Base-by-base conservation (phyloP, 2,888 invertebrate species). In the Chloroclystis v-ata region DNA sequence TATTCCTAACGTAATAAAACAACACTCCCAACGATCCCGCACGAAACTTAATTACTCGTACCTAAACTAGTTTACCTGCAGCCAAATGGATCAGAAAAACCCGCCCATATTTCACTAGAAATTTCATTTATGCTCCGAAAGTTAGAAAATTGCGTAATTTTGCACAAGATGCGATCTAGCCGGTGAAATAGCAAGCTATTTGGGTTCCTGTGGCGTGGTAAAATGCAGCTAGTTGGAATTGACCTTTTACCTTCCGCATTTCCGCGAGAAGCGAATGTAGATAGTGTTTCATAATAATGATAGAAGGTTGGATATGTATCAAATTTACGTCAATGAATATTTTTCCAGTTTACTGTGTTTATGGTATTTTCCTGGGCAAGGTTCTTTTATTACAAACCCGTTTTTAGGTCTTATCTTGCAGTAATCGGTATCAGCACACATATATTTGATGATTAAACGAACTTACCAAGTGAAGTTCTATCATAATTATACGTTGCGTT, bases 81-180 rank as follows among this genome's bases (percentile, higher is more conserved):
- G 28, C 46, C 50, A 47, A 50, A 50, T 50, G 46, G 46, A 50
- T 50, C 50, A 39, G 44, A 49, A 56, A 51, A 54, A 44, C 40
- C 42, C 30, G 37, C 45, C 41, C 45, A 45, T 54, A 49, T 43
- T 44, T 54, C 49, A 59, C 47, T 49, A 44, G 42, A 54, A 54
- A 53, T 56, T 56, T 56, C 50, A 56, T 56, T 54, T 52, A 52
- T 50, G 53, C 52, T 50, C 48, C 53, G 47, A 47, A 54, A 59
- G 54, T 54, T 55, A 54, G 51, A 59, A 56, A 59, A 59, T 54
- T 59, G 59, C 54, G 56, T 59, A 56, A 59, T 56, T 59, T 54
- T 51, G 54, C 54, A 49, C 52, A 49, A 53, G 54, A 53, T 53
- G 56, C 54, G 51, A 54, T 54, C 50, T 52, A 44, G 20, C 39